Base-by-base conservation (phyloP, 92 coral and sea anemone species). In the Siderastrea siderea region DNA sequence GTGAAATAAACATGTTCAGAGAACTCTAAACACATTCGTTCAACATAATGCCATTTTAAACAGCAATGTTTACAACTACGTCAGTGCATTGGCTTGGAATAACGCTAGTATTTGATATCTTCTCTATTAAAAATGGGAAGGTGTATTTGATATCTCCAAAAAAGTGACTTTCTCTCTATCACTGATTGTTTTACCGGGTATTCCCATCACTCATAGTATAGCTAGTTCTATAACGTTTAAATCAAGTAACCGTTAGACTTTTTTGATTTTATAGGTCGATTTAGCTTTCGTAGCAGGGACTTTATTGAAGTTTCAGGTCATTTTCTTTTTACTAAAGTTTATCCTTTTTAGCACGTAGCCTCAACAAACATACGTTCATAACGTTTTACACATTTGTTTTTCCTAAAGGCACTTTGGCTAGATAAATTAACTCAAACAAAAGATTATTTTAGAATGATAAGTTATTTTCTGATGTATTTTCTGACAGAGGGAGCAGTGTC, bases 1-100 rank as follows among this genome's bases (percentile, higher is more conserved):
- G 61, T 6, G 87, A 73, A 46, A 63, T 82, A 82, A 50, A 84
- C 87, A 62, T 49, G 3, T 74, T 19, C 81, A 12, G 73, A 84
- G 14, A 62, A 19, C 12, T 82, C 74, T 61, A 74, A 84, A 73
- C 81, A 62, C 44, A 44, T 73, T 38, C 46, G 45, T 50, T n/a
- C 47, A 53, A 19, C 19, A 72, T 9, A 50, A n/a, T 64, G 52
- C 1, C 48, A 74, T 74, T 44, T 9, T 13, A 57, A 46, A 59
- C 11, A 49, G 5, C 86, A 73, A 10, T 15, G 67, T 81, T 81
- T 53, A 52, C 67, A 81, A 68, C 57, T 46, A 46, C 6, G 65
- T 68, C 52, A 68, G 14, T 3, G 77, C 4, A 43, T 80, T 50
- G 60, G n/a, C 48, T 53, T 54, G 16, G 7, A 59, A 55, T 45